Conservation (phyloP, 2,888 invertebrate genomes). For the Chymomyza amoena region DNA sequence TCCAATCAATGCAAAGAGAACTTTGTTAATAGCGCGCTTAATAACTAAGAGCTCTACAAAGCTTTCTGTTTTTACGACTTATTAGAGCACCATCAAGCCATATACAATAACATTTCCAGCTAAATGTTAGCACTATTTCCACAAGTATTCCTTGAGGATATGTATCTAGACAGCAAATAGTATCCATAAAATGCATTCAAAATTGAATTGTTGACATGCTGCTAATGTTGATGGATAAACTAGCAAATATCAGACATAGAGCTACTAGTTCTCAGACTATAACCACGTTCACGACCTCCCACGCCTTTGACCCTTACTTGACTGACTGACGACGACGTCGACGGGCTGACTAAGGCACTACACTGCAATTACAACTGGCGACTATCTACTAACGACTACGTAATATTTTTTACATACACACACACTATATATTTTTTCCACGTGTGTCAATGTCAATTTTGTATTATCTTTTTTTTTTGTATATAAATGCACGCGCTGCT, state of each 20-base stretch:
- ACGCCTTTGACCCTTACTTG: conserved; percentile 62
- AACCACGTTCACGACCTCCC: conserved; percentile 40
- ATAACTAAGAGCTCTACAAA: background rate
- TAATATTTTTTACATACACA: conserved; percentile 23
- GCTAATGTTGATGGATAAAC: conserved; percentile 33
- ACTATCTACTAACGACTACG: conserved; percentile 21
- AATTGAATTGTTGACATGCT: conserved; percentile 68
- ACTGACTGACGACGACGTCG: too few species aligned
- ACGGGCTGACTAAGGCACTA: conserved; percentile 27
- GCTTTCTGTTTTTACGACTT: background rate
- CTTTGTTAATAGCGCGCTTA: background rate
- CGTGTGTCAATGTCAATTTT: conserved; percentile 71
- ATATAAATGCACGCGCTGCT: conserved; percentile 56
- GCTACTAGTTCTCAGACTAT: background rate
- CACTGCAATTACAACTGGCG: background rate
- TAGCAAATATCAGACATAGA: background rate
- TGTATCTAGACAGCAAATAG: background rate
- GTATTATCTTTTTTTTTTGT: conserved; percentile 38
- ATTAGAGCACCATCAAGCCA: background rate
- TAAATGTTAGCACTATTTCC: background rate
- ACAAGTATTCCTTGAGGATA: background rate
- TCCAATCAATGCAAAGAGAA: too few species aligned
- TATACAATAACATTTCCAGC: background rate
- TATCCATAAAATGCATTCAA: conserved; percentile 48
- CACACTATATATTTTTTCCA: conserved; percentile 30